Base-by-base conservation (phyloP, 2,113 vertebrate genomes). In the Lasiurus cinereus region DNA sequence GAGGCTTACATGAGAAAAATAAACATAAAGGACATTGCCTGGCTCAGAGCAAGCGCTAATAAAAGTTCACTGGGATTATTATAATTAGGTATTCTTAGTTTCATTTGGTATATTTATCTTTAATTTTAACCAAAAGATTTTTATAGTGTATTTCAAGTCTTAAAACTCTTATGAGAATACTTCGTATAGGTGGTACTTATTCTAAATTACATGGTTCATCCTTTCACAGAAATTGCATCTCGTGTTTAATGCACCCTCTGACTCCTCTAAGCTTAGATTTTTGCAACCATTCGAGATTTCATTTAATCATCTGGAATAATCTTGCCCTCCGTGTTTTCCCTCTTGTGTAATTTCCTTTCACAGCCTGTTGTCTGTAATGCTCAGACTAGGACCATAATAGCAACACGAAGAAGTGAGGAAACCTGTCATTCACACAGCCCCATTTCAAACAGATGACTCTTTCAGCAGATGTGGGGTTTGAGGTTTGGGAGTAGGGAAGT, bases 271-370 rank as follows among this genome's bases (percentile, higher is more conserved):
- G 83, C 5, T 54, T 33, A 93, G 92, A 76, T 5, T 36, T 94
- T 80, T 79, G 66, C 66, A 74, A 91, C 14, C 82, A 96, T 22
- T 64, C 2, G 12, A 39, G 50, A 19, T 82, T 83, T 88, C 72
- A 64, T 70, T 82, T 70, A 90, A 88, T 88, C 54, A 56, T 43
- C 46, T 84, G 79, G 36, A 89, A 96, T 88, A 80, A 77, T 90
- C n/a, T 46, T 85, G 64, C n/a, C 24, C 62, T 93, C 46, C 3
- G 27, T 2, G 18, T 69, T 77, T 67, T 52, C 6, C 10, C 74
- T 19, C 24, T 31, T 27, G 31, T 62, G 56, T 83, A 66, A 90
- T 84, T 90, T 67, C 11, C 66, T 80, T 90, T 94, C 78, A 87
- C 19, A 83, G 70, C 43, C 31, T 52, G 21, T 87, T 77, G n/a